These are phyloP conservation scores for Dromius quadrimaculatus DNA, from an alignment of 2,888 invertebrate species.

Conservation along the genomic window DNA sequence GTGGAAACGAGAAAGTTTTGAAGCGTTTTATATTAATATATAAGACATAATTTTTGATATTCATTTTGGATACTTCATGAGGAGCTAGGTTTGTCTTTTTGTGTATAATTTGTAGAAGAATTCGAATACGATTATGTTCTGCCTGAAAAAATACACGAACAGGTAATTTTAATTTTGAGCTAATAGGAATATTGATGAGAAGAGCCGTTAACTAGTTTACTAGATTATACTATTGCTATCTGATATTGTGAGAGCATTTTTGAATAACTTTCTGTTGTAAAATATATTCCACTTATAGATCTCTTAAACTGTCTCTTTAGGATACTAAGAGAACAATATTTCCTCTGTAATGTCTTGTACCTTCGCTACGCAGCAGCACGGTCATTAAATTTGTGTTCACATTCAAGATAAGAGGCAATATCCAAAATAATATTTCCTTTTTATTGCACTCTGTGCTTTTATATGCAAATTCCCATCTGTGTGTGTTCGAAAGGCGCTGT, in stretches of 20 bases:
- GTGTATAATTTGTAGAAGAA: background rate
- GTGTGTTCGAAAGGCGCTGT: slow-evolving; percentile 14
- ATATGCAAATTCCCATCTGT: slow-evolving; percentile 33
- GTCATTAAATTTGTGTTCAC: slow-evolving; percentile 41
- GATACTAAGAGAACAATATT: too few species aligned
- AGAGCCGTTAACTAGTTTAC: too few species aligned
- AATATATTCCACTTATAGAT: too few species aligned
- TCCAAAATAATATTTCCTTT: slow-evolving; percentile 38
- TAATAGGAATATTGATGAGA: too few species aligned
- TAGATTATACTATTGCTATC: too few species aligned
- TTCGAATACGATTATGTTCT: too few species aligned
- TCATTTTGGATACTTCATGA: slow-evolving; percentile 24
- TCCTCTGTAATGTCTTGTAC: background rate
- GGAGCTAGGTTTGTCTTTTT: slow-evolving; percentile 4
- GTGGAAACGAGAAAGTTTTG: slow-evolving; percentile 28
- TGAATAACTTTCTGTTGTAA: too few species aligned
- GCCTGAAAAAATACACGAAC: too few species aligned
- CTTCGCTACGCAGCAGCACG: background rate
- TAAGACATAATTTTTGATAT: slow-evolving; percentile 29
- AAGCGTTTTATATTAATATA: slow-evolving; percentile 24
- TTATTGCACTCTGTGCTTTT: slow-evolving; percentile 28
- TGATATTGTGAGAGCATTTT: too few species aligned
- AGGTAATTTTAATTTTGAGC: too few species aligned
- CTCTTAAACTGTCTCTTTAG: too few species aligned
- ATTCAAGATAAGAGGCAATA: slow-evolving; percentile 39